Evolutionary conservation across 2,888 invertebrate species (phyloP).

Genomic region (Eristalis intricaria): DNA sequence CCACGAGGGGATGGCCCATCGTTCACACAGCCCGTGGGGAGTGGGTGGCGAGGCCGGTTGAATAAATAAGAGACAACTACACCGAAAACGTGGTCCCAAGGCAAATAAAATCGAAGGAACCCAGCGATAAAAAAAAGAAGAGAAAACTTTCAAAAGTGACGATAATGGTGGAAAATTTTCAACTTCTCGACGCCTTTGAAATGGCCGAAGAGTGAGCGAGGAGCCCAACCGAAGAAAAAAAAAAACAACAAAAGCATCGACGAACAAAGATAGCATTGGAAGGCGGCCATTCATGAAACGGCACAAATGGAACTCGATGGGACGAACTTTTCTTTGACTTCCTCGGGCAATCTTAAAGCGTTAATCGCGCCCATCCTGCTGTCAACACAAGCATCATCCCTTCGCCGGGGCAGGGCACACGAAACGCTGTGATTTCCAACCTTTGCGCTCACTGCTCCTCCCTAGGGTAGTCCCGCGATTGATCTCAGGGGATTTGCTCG

Average conservation of each 20-base stretch:
- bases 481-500: slow-evolving; percentile 4
- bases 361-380: slow-evolving; percentile 53
- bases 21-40: neutral
- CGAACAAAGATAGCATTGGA: slow-evolving; percentile 5
- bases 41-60: neutral
- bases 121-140: neutral
- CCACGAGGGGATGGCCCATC: neutral
- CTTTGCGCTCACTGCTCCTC: neutral
- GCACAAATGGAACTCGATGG: slow-evolving; percentile 23
- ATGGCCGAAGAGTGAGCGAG: slow-evolving; percentile 9
- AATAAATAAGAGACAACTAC: slow-evolving; percentile 39
- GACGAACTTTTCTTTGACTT: slow-evolving; percentile 42
- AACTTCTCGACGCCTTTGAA: slow-evolving; percentile 66
- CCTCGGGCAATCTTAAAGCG: slow-evolving; percentile 33
- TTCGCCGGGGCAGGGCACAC: neutral
- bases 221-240: neutral
- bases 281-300: slow-evolving; percentile 11
- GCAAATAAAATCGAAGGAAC: slow-evolving; percentile 18
- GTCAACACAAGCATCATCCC: slow-evolving; percentile 44
- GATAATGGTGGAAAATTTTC: slow-evolving; percentile 68
- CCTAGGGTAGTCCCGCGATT: slow-evolving; percentile 11
- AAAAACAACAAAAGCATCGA: slow-evolving; percentile 16
- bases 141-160: slow-evolving; percentile 67
- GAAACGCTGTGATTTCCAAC: slow-evolving; percentile 17
- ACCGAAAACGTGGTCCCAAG: neutral